phyloP scores from a whole-genome alignment of 1,140 invertebrate genomes.

The Tetranychus cinnabarinus region DNA sequence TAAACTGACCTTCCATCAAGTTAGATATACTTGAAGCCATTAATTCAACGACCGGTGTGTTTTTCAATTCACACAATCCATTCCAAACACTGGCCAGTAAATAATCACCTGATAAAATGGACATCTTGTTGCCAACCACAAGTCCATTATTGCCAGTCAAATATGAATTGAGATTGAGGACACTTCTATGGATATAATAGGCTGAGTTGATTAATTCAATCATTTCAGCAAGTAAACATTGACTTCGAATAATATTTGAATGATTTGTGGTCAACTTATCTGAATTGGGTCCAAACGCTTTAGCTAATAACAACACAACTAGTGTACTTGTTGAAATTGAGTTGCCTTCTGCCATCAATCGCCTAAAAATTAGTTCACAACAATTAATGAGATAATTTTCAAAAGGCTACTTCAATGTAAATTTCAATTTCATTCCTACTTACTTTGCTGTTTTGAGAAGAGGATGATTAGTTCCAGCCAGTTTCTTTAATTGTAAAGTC shows the following conservation, averaged over 20 bases:
- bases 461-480: no score
- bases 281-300: no score
- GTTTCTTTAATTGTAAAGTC: no score
- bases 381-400: no score
- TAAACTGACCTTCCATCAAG: constrained; percentile 67
- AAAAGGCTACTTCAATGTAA: no score
- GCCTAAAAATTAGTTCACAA: no score
- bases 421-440: no score
- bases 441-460: no score
- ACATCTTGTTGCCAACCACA: constrained; percentile 85
- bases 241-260: constrained; percentile 17
- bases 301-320: no score
- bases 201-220: constrained; percentile 95
- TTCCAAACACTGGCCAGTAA: constrained; percentile 65
- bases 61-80: constrained; percentile 50
- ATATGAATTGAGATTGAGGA: constrained; percentile 16
- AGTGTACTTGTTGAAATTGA: no score
- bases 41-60: constrained; percentile 52
- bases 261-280: no score
- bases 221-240: constrained; percentile 71
- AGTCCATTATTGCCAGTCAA: constrained; percentile 22
- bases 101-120: constrained; percentile 74
- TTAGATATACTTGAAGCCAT: constrained; percentile 67
- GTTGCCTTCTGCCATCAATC: no score
- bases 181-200: constrained; percentile 66